Evolutionary conservation across 2,888 invertebrate species (phyloP), one percentile per base, ranked within the genome.

Genomic region (Electrophaes corylata): DNA sequence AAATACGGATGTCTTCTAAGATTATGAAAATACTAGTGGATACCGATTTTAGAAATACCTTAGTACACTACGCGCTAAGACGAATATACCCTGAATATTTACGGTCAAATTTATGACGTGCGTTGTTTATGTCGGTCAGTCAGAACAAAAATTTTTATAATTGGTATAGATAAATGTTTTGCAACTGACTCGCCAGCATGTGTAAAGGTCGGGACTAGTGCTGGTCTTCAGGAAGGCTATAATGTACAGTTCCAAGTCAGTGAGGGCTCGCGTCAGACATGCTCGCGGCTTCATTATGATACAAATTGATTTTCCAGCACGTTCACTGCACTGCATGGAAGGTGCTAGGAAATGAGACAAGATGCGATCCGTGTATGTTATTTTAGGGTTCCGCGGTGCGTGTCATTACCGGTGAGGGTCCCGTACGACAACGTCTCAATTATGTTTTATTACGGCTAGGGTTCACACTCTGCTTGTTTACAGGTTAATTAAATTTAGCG

Each of bases 361-460:
- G 58, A 47, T 12, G 37, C 50, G 48, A 37, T 48, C 47, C 47
- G 20, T 44, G 33, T 33, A 14, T 55, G 63, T 62, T 57, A 57
- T 55, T 44, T 62, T 57, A 62, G 64, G 67, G 66, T 54, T 41
- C 64, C 65, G 52, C 62, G 63, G 56, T 57, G 68, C 66, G 60
- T 65, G 71, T 73, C 62, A 70, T 72, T 66, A 67, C 49, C 40
- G 55, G 57, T 44, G 65, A 67, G 66, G 50, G 57, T 57, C 57
- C 57, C 60, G 35, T 20, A 16, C 49, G 68, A 67, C 66, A 67
- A 73, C 71, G 65, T 70, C 73, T 76, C 77, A 71, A 77, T 77
- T 76, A 75, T 72, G 68, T 67, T 66, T 70, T 67, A 71, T 70
- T 62, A 61, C 65, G 45, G 39, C 31, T 45, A 61, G 62, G 64